Evolutionary conservation across 2,888 invertebrate species (phyloP).

Genomic region (Trissonchulus latispiculum): DNA sequence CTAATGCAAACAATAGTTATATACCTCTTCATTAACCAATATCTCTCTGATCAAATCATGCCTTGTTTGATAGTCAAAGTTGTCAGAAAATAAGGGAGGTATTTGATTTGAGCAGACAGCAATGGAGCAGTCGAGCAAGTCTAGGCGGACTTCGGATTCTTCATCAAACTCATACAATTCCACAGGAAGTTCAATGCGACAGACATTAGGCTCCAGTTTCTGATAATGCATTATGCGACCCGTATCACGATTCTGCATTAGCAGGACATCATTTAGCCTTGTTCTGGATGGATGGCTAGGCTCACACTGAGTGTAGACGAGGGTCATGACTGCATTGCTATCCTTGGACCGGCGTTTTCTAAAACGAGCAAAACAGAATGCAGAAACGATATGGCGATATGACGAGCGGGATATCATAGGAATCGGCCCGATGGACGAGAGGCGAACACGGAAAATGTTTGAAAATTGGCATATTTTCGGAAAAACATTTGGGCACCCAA

Average conservation of each 20-base stretch:
- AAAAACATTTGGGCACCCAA: too few species aligned
- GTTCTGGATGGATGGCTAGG: slow-evolving; percentile 58
- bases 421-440: not conserved
- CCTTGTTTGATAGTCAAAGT: slow-evolving; percentile 87
- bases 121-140: slow-evolving; percentile 72
- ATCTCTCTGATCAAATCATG: slow-evolving; percentile 86
- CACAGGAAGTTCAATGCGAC: slow-evolving; percentile 59
- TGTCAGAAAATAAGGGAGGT: slow-evolving; percentile 80
- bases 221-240: slow-evolving; percentile 63
- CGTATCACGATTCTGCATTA: slow-evolving; percentile 61
- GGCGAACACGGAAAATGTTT: too few species aligned
- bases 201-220: slow-evolving; percentile 37
- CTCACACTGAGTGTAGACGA: slow-evolving; percentile 55
- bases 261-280: slow-evolving; percentile 58
- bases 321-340: slow-evolving; percentile 47
- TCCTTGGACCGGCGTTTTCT: slow-evolving; percentile 39
- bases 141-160: slow-evolving; percentile 63
- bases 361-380: slow-evolving; percentile 19
- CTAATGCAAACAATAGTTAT: not conserved
- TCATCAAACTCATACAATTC: slow-evolving; percentile 57
- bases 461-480: too few species aligned
- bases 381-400: too few species aligned
- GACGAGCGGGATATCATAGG: too few species aligned
- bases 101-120: slow-evolving; percentile 78
- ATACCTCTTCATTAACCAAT: slow-evolving; percentile 79